These are phyloP conservation scores for Chunga burmeisteri DNA, from an alignment of 2,113 vertebrate genomes.

Conservation along the genomic window DNA sequence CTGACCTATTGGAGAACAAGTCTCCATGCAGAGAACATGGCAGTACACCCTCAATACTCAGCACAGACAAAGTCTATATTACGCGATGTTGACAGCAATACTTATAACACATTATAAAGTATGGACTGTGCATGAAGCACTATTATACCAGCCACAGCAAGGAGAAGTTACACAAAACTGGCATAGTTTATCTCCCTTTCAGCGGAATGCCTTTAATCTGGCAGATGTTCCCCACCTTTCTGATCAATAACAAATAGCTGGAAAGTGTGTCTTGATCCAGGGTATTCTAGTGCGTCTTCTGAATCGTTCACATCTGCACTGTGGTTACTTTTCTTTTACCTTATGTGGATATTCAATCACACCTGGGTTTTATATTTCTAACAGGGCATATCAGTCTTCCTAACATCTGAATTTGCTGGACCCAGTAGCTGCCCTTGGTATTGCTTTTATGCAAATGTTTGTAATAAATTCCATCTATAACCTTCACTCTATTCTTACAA, in stretches of 20 bases:
- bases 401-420: neutral
- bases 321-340: neutral
- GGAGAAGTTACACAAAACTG: neutral
- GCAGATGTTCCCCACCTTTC: neutral
- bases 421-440: neutral
- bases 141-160: neutral
- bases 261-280: neutral
- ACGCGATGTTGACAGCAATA: accelerated
- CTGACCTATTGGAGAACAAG: neutral
- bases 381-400: neutral
- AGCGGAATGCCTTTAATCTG: neutral
- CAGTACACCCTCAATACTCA: neutral
- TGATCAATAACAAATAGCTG: neutral
- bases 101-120: accelerated
- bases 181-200: neutral
- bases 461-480: neutral
- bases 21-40: neutral
- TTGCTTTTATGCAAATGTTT: neutral
- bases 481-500: neutral
- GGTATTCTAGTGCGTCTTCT: neutral
- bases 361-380: neutral
- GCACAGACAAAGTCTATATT: neutral
- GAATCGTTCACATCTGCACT: neutral
- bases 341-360: neutral
- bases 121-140: neutral